These are phyloP conservation scores for Adoxophyes honmai DNA, from an alignment of 1,140 invertebrate genomes.

Conservation along the genomic window DNA sequence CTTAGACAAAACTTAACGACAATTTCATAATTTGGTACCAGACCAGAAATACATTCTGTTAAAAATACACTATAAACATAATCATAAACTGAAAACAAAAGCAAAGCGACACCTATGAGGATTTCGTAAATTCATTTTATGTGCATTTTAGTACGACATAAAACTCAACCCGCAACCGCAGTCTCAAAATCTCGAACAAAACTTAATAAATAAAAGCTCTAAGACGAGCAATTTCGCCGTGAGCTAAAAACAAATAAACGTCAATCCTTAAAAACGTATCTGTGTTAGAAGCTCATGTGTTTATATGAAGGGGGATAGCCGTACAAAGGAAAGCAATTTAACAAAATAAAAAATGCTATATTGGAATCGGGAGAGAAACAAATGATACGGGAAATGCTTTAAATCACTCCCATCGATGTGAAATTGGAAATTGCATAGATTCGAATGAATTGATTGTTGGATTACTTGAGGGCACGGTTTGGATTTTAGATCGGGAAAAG, in stretches of 20 bases:
- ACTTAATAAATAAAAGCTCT: constrained; percentile 17
- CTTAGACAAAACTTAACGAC: no score
- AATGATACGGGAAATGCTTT: constrained; percentile 75
- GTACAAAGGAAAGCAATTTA: constrained; percentile 74
- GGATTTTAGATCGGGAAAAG: no score
- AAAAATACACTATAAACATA: no score
- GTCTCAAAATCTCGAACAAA: neutral
- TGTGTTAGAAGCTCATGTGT: constrained; percentile 53
- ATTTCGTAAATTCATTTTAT: no score
- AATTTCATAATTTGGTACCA: no score
- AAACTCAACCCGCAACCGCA: neutral
- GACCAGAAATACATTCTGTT: no score
- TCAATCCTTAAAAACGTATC: constrained; percentile 72
- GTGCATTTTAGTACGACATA: neutral
- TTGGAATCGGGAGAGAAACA: constrained; percentile 57
- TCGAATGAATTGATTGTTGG: neutral
- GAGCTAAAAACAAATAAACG: constrained; percentile 70
- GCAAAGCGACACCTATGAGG: no score
- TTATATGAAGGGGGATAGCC: constrained; percentile 57
- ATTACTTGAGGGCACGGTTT: neutral
- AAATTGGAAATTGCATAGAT: constrained; percentile 53
- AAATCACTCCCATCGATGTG: constrained; percentile 69
- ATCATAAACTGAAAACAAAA: no score
- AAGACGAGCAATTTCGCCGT: constrained; percentile 60
- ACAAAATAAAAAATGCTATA: constrained; percentile 69